phyloP scores from a whole-genome alignment of 2,888 invertebrate genomes.

The Lasioglossum figueresi region DNA sequence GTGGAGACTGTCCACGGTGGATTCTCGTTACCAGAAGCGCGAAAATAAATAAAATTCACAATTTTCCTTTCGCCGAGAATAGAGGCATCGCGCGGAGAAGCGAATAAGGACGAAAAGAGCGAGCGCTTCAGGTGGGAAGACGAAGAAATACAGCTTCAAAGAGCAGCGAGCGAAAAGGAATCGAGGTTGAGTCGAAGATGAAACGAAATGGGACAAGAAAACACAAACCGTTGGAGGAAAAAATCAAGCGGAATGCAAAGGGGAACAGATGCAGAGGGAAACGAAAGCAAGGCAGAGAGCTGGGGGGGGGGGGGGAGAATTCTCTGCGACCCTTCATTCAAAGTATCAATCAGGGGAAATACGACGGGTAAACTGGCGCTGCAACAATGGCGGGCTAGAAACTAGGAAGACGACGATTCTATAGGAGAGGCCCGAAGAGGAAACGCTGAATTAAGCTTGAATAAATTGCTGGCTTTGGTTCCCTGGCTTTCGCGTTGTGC shows the following conservation, averaged over 20 bases:
- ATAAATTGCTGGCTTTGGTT: slow-evolving; percentile 39
- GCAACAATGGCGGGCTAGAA: slow-evolving; percentile 12
- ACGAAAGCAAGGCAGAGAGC: background rate
- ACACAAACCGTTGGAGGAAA: background rate
- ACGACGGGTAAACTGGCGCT: slow-evolving; percentile 21
- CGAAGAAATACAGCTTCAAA: background rate
- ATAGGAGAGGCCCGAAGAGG: background rate
- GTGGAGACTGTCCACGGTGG: background rate
- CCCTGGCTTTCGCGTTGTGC: slow-evolving; percentile 4
- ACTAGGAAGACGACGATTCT: slow-evolving; percentile 13
- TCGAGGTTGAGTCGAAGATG: background rate
- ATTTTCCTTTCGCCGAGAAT: background rate
- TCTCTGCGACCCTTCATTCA: background rate
- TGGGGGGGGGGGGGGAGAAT: too few relatives aligned
- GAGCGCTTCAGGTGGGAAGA: background rate
- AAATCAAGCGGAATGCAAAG: background rate
- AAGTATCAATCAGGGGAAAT: slow-evolving; percentile 15
- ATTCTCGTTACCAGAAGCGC: background rate
- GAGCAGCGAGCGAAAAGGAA: background rate
- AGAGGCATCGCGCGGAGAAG: background rate
- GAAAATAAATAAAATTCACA: background rate
- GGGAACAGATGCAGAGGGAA: background rate
- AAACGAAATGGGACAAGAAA: slow-evolving; percentile 8
- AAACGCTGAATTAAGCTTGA: slow-evolving; percentile 32
- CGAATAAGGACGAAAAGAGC: background rate